Evolutionary conservation across 1,140 invertebrate genomes (phyloP).

Genomic region (Glossosoma conforme): DNA sequence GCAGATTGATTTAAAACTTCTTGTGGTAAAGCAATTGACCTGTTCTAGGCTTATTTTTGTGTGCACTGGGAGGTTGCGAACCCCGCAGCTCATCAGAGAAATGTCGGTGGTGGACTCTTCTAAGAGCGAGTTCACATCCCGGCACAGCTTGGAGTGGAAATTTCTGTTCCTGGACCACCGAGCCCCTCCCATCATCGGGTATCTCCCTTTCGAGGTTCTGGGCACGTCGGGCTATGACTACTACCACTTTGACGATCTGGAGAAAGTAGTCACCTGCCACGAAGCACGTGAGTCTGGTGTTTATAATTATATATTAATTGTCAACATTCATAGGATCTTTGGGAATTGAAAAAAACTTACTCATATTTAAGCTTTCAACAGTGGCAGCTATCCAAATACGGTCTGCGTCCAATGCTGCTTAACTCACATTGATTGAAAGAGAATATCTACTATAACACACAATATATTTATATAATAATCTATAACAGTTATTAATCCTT

Average conservation of each 20-base stretch:
- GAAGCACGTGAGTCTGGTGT: conserved; percentile 81
- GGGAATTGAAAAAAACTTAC: background rate
- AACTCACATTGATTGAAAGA: no score
- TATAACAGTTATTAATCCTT: no score
- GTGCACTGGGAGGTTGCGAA: conserved; percentile 76
- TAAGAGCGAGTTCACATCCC: conserved; percentile 86
- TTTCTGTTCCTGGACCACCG: conserved; percentile 91
- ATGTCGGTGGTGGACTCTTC: conserved; percentile 74
- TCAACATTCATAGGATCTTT: conserved; percentile 3
- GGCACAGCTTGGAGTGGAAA: conserved; percentile 94
- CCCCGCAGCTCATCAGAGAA: conserved; percentile 79
- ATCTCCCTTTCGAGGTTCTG: conserved; percentile 89
- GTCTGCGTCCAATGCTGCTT: no score
- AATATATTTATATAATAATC: no score
- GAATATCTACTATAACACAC: no score
- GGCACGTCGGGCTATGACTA: conserved; percentile 95
- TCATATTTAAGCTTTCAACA: background rate
- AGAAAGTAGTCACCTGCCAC: conserved; percentile 82
- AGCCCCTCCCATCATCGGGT: conserved; percentile 90
- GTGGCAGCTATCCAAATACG: background rate
- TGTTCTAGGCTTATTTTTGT: conserved; percentile 67
- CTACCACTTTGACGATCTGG: conserved; percentile 91
- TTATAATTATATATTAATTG: background rate
- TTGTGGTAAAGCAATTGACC: no score
- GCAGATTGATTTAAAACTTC: no score